Percentiles rank a stretch among this genome's conserved stretches.
Evolutionary conservation across 2,797 vertebrate species (phyloP).

Genomic region (Trachops cirrhosus): DNA sequence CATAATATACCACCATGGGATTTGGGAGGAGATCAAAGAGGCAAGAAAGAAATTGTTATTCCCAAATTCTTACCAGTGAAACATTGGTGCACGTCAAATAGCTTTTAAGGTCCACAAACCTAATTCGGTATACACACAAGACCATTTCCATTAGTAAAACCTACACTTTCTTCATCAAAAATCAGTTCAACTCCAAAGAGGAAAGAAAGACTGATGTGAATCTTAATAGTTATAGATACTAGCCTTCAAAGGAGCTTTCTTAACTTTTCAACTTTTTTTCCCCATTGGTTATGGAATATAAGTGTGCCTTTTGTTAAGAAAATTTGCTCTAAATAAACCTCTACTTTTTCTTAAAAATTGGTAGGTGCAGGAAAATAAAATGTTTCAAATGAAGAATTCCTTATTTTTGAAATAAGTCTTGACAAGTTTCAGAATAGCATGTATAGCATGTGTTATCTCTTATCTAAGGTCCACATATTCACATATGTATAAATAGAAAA

Average conservation of each 20-base stretch:
- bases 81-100: conserved; percentile 43
- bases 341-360: not conserved
- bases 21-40: conserved; percentile 68
- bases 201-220: conserved; percentile 51
- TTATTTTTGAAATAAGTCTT: conserved; percentile 1
- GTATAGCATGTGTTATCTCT: not conserved
- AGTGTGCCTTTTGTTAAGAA: conserved; percentile 17
- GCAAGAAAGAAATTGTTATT: conserved; percentile 57
- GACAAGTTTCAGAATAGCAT: not conserved
- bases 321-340: not conserved
- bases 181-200: conserved; percentile 40
- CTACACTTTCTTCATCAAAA: conserved; percentile 41
- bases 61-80: conserved; percentile 53
- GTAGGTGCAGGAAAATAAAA: not conserved
- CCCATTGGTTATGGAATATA: not conserved
- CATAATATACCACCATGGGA: conserved; percentile 45
- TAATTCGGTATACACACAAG: conserved; percentile 40
- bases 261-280: conserved; percentile 20
- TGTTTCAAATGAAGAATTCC: conserved; percentile 7
- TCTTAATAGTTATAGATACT: conserved; percentile 51
- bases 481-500: not conserved
- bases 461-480: not conserved
- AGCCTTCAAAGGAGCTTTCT: conserved; percentile 45
- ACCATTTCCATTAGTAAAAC: conserved; percentile 52
- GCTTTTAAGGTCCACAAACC: conserved; percentile 54